These are phyloP conservation scores for Apamea sordens DNA, from an alignment of 2,888 invertebrate species.

Conservation along the genomic window DNA sequence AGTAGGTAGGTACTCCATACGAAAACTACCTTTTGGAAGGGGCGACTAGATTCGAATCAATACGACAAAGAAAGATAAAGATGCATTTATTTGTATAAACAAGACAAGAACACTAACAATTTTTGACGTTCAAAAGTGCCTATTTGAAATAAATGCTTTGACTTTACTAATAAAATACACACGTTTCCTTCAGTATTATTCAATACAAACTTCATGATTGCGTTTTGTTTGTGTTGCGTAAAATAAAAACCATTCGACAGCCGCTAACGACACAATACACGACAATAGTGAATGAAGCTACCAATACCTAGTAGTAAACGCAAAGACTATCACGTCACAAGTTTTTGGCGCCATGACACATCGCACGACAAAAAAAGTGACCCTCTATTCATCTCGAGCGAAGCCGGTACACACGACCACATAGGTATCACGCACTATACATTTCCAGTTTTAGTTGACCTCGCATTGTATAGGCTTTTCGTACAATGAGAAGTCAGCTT, in stretches of 20 bases:
- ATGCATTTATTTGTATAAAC: no score
- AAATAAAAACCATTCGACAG: neutral
- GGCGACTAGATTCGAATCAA: no score
- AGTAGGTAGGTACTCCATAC: no score
- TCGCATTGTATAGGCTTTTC: neutral
- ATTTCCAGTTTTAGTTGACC: no score
- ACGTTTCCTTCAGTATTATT: neutral
- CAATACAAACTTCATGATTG: neutral
- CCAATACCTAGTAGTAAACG: neutral
- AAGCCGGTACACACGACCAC: neutral
- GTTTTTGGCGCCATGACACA: neutral
- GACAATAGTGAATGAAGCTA: neutral
- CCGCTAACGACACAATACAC: neutral
- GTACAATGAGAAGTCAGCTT: neutral
- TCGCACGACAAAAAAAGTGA: neutral
- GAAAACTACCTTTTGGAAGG: no score
- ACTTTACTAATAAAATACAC: neutral
- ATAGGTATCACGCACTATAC: no score
- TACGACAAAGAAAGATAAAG: no score
- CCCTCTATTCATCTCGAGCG: no score
- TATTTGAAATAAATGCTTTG: no score
- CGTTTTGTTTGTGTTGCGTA: neutral
- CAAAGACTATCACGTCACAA: conserved; percentile 6
- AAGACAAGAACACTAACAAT: no score
- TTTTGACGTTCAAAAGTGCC: no score